These are phyloP conservation scores for Hipparchia sbordonii DNA, from an alignment of 2,888 invertebrate genomes.

Conservation along the genomic window DNA sequence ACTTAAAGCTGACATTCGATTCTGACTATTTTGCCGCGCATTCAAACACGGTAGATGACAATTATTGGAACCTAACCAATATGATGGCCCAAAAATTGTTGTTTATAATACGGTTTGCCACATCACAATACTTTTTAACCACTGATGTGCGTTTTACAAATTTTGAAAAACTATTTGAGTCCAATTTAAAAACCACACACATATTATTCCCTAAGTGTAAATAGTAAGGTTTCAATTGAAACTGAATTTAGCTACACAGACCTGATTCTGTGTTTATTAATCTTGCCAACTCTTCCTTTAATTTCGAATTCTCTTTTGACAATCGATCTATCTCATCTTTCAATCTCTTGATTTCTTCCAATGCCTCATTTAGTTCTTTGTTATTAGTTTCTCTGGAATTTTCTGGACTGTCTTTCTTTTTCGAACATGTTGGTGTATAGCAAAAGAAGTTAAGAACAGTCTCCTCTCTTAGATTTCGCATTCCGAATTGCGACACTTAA, in stretches of 20 bases:
- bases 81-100: too few species aligned
- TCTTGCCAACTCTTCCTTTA: conserved; percentile 60
- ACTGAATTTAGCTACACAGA: conserved; percentile 29
- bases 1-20: too few species aligned
- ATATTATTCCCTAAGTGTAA: too few species aligned
- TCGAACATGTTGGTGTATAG: conserved; percentile 45
- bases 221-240: neutral
- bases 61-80: too few species aligned
- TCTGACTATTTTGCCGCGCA: too few species aligned
- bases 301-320: conserved; percentile 57
- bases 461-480: conserved; percentile 42
- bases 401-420: conserved; percentile 40
- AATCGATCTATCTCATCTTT: conserved; percentile 53
- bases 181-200: too few species aligned
- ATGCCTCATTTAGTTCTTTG: conserved; percentile 21
- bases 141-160: too few species aligned
- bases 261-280: conserved; percentile 52
- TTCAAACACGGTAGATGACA: too few species aligned
- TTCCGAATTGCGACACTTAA: conserved; percentile 32
- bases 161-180: too few species aligned
- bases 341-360: conserved; percentile 52
- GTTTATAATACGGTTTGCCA: too few species aligned
- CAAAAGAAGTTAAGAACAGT: conserved; percentile 49
- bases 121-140: too few species aligned
- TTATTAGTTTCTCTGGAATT: conserved; percentile 16